These are phyloP conservation scores for Poeciliopsis presidionis DNA, from an alignment of 2,797 vertebrate species.

Conservation along the genomic window DNA sequence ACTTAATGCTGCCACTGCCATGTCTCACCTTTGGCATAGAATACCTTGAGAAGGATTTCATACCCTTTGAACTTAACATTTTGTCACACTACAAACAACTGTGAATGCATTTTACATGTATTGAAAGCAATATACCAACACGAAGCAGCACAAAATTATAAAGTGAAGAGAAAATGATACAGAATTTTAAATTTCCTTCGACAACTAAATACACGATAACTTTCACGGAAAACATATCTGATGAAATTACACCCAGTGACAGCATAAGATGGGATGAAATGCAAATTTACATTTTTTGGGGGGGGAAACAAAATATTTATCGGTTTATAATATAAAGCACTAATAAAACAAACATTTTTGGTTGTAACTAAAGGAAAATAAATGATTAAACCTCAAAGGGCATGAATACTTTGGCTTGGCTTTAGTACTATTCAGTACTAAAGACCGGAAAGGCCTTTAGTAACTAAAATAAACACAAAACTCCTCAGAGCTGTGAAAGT, in stretches of 20 bases:
- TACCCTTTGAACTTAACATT: neutral
- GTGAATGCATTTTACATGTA: neutral
- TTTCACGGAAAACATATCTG: neutral
- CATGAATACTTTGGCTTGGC: neutral
- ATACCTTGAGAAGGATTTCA: neutral
- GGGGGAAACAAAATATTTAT: neutral
- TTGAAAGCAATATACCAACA: neutral
- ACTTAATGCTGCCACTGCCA: neutral
- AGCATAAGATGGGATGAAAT: neutral
- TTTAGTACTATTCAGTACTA: neutral
- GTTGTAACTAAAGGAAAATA: neutral
- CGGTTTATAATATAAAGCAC: no score
- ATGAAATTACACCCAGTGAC: neutral
- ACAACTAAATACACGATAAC: neutral
- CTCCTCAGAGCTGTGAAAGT: constrained; percentile 45
- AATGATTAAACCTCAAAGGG: neutral
- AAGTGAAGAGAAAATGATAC: neutral
- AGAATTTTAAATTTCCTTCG: neutral
- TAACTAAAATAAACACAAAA: neutral
- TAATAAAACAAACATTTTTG: neutral
- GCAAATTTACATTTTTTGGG: neutral
- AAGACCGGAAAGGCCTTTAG: neutral
- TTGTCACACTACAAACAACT: neutral
- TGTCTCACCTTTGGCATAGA: neutral
- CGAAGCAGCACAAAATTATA: neutral